Evolutionary conservation across 2,888 invertebrate species (phyloP).

Genomic region (Galeruca laticollis): DNA sequence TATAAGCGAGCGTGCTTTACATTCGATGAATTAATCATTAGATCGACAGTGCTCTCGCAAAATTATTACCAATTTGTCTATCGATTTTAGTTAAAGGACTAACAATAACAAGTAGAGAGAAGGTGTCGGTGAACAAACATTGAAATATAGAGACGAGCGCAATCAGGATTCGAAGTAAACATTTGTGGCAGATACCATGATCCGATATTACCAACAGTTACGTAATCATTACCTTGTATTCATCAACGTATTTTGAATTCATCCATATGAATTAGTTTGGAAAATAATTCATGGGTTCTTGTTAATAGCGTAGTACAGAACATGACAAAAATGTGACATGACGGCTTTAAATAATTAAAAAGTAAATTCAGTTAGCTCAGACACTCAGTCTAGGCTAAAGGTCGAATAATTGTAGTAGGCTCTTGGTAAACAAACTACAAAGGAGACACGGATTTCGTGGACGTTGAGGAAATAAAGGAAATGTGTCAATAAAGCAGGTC

Average conservation of each 20-base stretch:
- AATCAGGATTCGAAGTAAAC: slow-evolving; percentile 44
- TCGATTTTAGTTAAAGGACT: background rate
- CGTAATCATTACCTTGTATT: slow-evolving; percentile 58
- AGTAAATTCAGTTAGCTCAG: too few species aligned
- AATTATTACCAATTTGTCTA: background rate
- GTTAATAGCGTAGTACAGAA: background rate
- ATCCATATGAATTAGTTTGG: slow-evolving; percentile 62
- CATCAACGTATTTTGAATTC: slow-evolving; percentile 57
- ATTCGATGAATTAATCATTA: slow-evolving; percentile 2
- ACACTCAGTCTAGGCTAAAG: too few species aligned
- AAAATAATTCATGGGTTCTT: slow-evolving; percentile 53
- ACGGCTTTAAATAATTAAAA: too few species aligned
- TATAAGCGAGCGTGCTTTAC: background rate
- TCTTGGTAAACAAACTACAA: too few species aligned
- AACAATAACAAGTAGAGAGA: slow-evolving; percentile 10
- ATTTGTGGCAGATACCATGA: slow-evolving; percentile 45
- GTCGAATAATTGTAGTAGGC: too few species aligned
- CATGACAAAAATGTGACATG: background rate
- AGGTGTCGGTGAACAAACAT: slow-evolving; percentile 24
- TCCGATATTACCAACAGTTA: slow-evolving; percentile 50
- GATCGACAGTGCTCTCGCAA: background rate
- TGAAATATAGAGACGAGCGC: slow-evolving; percentile 28
- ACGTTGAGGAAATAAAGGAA: too few species aligned
- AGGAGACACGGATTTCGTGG: too few species aligned
- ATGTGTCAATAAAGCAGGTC: too few species aligned